These are phyloP conservation scores for Bombyx mori DNA, from an alignment of 1,140 invertebrate genomes.

Conservation along the genomic window DNA sequence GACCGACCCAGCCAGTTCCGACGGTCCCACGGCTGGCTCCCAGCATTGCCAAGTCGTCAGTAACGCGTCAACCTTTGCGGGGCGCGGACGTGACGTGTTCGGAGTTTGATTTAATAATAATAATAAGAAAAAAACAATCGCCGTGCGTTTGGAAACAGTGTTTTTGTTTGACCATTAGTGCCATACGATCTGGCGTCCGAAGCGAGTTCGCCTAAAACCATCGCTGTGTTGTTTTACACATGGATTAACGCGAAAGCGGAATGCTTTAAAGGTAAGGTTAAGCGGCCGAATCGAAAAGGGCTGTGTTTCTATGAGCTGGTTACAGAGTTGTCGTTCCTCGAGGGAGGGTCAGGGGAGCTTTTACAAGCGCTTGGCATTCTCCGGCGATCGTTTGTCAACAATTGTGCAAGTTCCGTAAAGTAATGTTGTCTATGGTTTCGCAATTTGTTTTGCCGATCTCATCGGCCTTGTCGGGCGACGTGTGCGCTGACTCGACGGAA, in stretches of 20 bases:
- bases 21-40: conserved; percentile 10
- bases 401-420: conserved; percentile 24
- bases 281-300: conserved; percentile 28
- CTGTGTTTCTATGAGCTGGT: conserved; percentile 22
- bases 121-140: conserved; percentile 26
- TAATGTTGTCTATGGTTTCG: too few species aligned
- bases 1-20: conserved; percentile 45
- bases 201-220: conserved; percentile 18
- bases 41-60: conserved; percentile 15
- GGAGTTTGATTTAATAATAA: too few species aligned
- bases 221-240: conserved; percentile 19
- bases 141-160: conserved; percentile 38
- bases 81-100: conserved; percentile 25
- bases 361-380: conserved; percentile 43
- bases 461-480: too few species aligned
- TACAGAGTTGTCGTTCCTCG: conserved; percentile 26
- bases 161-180: conserved; percentile 26
- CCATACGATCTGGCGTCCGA: conserved; percentile 32
- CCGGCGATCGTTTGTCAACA: conserved; percentile 29
- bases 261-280: conserved; percentile 34
- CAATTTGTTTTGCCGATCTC: too few species aligned
- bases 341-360: conserved; percentile 38
- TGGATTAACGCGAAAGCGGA: conserved; percentile 29
- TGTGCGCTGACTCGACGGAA: too few species aligned
- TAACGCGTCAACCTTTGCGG: conserved; percentile 37